A percentile compares a stretch with the other conserved stretches of the same genome.
Conservation (phyloP, 2,888 invertebrate genomes). For the Harpalus rubripes region DNA sequence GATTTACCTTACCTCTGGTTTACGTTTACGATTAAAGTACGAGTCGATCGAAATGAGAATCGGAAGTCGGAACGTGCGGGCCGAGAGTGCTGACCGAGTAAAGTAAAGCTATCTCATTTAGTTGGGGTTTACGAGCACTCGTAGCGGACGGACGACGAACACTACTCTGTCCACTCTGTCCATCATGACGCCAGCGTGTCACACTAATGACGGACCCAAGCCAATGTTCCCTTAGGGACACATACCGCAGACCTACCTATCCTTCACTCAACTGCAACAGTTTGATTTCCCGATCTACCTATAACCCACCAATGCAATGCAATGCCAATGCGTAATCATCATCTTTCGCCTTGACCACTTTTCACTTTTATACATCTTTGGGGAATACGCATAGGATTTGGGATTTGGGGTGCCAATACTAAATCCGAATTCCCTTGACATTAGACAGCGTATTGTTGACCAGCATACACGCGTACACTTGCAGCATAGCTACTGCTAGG, state of each 20-base stretch:
- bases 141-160: slow-evolving; percentile 75
- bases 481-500: not conserved
- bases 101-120: slow-evolving; percentile 58
- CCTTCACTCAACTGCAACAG: slow-evolving; percentile 10
- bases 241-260: slow-evolving; percentile 48
- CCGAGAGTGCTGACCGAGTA: slow-evolving; percentile 49
- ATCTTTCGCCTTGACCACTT: slow-evolving; percentile 72
- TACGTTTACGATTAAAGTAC: slow-evolving; percentile 16
- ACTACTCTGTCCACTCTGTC: slow-evolving; percentile 24
- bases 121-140: slow-evolving; percentile 69
- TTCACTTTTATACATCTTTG: slow-evolving; percentile 77
- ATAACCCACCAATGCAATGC: not conserved
- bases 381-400: slow-evolving; percentile 72
- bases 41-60: slow-evolving; percentile 25
- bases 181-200: slow-evolving; percentile 73
- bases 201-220: slow-evolving; percentile 75
- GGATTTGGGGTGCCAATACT: slow-evolving; percentile 36
- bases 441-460: slow-evolving; percentile 10
- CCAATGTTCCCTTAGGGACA: slow-evolving; percentile 71
- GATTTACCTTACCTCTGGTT: not conserved
- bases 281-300: slow-evolving; percentile 28
- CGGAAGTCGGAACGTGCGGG: slow-evolving; percentile 15
- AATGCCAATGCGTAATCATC: slow-evolving; percentile 44
- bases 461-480: too few species aligned
- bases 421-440: slow-evolving; percentile 41